Evolutionary conservation across 2,113 vertebrate species (phyloP).

Genomic region (Cyanoderma ruficeps): DNA sequence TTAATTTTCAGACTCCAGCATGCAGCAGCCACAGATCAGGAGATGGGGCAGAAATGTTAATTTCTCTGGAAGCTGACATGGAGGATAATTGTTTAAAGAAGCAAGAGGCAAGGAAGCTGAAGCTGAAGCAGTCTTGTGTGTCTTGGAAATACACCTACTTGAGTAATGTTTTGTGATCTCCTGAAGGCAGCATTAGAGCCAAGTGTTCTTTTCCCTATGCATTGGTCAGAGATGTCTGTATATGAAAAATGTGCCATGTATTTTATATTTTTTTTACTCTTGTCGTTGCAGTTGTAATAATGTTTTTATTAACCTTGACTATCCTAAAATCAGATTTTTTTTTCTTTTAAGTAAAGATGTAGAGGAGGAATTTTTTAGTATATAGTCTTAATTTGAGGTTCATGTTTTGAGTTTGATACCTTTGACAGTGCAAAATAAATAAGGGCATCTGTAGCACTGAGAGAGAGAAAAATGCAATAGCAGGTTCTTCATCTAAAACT

Average conservation of each 20-base stretch:
- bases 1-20: not conserved
- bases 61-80: not conserved
- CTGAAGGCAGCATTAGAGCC: not conserved
- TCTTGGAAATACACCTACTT: not conserved
- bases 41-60: not conserved
- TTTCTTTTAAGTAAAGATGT: not conserved
- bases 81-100: not conserved
- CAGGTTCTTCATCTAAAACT: not conserved
- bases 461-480: not conserved
- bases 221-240: not conserved
- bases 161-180: not conserved
- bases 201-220: rapidly evolving
- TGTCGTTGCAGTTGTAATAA: not conserved
- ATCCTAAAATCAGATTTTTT: not conserved
- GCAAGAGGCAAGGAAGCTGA: not conserved
- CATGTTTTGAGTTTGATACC: not conserved
- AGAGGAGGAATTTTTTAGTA: not conserved
- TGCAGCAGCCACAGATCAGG: not conserved
- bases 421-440: not conserved
- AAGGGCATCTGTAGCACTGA: not conserved
- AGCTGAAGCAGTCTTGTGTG: not conserved
- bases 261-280: not conserved
- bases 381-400: not conserved
- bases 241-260: not conserved
- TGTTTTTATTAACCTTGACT: not conserved